Percentiles rank a stretch among this genome's conserved stretches.
Evolutionary conservation across 2,113 vertebrate genomes (phyloP).

Genomic region (Austrofundulus limnaeus): DNA sequence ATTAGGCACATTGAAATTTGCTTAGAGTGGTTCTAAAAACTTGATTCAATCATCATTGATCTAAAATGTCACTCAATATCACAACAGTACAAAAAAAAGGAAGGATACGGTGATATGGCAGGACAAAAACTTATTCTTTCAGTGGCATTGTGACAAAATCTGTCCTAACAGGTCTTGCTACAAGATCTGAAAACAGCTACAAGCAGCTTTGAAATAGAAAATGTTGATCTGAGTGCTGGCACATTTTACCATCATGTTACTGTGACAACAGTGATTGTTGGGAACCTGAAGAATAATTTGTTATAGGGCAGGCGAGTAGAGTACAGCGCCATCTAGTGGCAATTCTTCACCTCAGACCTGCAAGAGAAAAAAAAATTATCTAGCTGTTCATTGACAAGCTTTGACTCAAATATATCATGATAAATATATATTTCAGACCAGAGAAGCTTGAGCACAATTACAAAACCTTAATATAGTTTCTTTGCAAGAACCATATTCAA

Average conservation of each 20-base stretch:
- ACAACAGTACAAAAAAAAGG: neutral
- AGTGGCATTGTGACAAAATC: neutral
- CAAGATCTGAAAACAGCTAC: neutral
- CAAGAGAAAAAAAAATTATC: slow-evolving; percentile 1
- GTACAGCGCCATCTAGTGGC: slow-evolving; percentile 43
- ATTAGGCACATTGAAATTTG: neutral
- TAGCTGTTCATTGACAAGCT: neutral
- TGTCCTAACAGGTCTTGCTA: neutral
- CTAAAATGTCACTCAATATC: neutral
- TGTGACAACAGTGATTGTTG: neutral
- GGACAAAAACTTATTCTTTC: neutral
- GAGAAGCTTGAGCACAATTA: no score
- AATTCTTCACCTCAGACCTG: slow-evolving; percentile 46
- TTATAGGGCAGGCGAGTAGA: neutral
- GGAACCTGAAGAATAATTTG: neutral
- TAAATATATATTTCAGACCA: no score
- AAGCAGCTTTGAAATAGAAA: neutral
- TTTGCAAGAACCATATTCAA: no score
- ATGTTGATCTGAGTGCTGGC: neutral
- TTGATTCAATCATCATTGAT: neutral
- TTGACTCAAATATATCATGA: neutral
- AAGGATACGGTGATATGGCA: no score
- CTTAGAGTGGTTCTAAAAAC: neutral
- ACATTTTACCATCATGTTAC: no score
- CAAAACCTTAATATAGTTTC: neutral